Evolutionary conservation across 2,888 invertebrate species (phyloP).

Genomic region (Xestoiulus laeticollis): DNA sequence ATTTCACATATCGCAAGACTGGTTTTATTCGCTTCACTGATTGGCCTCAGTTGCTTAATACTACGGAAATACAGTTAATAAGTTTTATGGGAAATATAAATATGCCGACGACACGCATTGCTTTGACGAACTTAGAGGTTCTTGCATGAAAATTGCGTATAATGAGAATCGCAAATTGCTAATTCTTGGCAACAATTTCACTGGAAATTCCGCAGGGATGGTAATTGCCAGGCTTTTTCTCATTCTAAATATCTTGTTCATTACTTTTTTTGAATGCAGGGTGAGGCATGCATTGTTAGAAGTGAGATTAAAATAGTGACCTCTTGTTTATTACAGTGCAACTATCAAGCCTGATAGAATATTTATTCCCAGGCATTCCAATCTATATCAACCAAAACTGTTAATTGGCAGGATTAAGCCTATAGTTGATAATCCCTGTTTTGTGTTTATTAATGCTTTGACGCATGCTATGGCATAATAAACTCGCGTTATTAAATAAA

Average conservation of each 20-base stretch:
- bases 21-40: not conserved
- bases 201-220: not conserved
- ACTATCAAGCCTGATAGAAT: too few species aligned
- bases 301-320: not conserved
- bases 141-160: not conserved
- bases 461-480: not conserved
- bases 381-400: too few species aligned
- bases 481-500: not conserved
- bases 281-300: too few species aligned
- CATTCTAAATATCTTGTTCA: not conserved
- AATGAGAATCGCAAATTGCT: constrained; percentile 20
- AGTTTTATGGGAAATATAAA: not conserved
- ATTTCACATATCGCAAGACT: not conserved
- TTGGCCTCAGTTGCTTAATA: not conserved
- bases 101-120: not conserved
- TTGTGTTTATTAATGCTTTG: not conserved
- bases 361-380: too few species aligned
- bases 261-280: too few species aligned
- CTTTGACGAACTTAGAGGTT: too few species aligned
- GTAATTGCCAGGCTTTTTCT: not conserved
- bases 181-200: not conserved
- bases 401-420: too few species aligned
- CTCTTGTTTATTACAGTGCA: too few species aligned
- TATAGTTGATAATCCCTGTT: not conserved
- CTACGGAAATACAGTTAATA: not conserved